Base-by-base conservation (phyloP, 2,113 vertebrate species). In the Trichechus manatus region DNA sequence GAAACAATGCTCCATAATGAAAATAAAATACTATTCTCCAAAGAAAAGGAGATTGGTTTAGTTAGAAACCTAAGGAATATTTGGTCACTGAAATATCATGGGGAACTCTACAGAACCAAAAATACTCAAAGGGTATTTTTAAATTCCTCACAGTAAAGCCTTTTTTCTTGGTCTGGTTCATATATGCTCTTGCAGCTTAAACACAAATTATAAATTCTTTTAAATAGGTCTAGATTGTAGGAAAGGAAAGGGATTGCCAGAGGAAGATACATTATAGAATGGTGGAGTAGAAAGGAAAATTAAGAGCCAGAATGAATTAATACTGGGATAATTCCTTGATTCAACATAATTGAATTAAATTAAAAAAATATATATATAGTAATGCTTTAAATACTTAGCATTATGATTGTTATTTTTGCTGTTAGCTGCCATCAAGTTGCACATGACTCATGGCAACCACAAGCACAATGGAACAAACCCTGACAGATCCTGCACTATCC, bases 141-240 rank as follows among this genome's bases (percentile, higher is more conserved):
- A 89, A 87, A 89, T 78, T 87, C 11, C 19, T 29, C 8, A 19
- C 59, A 14, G 33, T 80, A 93, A 91, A 88, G 7, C 1, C 6
- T 68, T 92, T 81, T 63, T 42, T 33, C 36, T 87, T 88, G 56
- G 25, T 6, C 56, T 94, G 59, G 53, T 72, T 84, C 61, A 29
- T 91, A 29, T 3, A 25, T 19, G 31, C 31, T 87, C 17, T 84
- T 81, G 3, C 25, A 94, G 59, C 36, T 87, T 93, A 91, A 22
- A 42, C 1, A 93, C 93, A 74, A 89, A 74, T 86, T 66, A 11
- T 11, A 39, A 86, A 31, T 82, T n/a, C 56, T 95, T 95, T 90
- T 80, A 96, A 78, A 66, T 15, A 87, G 11, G 5, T 23, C 14
- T 82, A 47, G 42, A 82, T n/a, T 87, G 27, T 50, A 19, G 53